Evolutionary conservation across 2,797 vertebrate genomes (phyloP), one percentile per base, ranked within the genome.

Genomic region (Sternarchorhynchus goeldii): DNA sequence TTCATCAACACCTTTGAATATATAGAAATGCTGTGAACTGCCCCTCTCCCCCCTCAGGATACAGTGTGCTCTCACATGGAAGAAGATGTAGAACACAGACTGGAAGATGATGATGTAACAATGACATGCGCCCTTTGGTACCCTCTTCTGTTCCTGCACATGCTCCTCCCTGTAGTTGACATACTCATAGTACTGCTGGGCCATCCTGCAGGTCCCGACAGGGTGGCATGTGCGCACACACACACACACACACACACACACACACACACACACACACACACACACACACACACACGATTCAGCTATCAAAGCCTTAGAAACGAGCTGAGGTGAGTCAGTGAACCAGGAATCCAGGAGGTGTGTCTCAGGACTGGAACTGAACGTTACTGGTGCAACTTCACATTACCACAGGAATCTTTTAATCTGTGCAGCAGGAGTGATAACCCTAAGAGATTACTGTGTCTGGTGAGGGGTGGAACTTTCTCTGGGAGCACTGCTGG

Each of bases 151-250:
- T 58, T 95, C 94, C 87, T 94, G 95, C 53, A 95, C 95, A 0
- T 96, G 94, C 39, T 96, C 94, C 14, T 95, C 94, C 77, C 92
- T 96, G 82, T 96, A 99, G 91, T 97, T 94, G 16, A 86, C 77
- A 3, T 93, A 97, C 85, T 98, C 96, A 0, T 97, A 96, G 87
- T 97, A 98, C 86, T 98, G 97, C 91, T 99, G 97, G 0, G 96
- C 95, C 97, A 99, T 99, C 87, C 97, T 99, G 86, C 17, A 45
- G 7, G 6, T 62, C 63, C 60, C 17, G 29, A 59, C 62, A 73
- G 14, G 8, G 7, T 14, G 2, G 56, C 53, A 63, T 25, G 64
- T 59, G 75, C 56, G 69, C 55, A 75, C 6, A 56, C 59, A 71
- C 45, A 77, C 57, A 75, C 17, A 64, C 73, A 58, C 45, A 75